Conservation (phyloP, 1,140 invertebrate species). For the Aphelinus certus region DNA sequence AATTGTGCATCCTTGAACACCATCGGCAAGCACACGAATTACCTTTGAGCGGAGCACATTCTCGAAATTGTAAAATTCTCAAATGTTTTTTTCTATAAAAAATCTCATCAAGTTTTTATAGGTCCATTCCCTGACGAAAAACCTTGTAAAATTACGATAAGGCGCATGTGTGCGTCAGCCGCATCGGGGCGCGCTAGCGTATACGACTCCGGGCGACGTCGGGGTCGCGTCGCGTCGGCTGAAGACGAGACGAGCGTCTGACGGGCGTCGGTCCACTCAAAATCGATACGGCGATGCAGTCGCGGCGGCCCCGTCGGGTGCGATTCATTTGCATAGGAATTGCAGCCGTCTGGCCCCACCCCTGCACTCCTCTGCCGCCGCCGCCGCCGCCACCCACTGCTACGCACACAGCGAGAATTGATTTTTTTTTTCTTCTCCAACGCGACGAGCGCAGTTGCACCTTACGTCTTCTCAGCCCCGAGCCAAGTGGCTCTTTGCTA, state of each 20-base stretch:
- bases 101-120: background rate
- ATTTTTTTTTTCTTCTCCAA: slow-evolving; percentile 51
- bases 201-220: slow-evolving; percentile 51
- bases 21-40: slow-evolving; percentile 4
- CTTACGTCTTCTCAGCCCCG: slow-evolving; percentile 19
- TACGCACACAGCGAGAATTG: slow-evolving; percentile 46
- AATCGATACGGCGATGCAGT: slow-evolving; percentile 63
- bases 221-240: slow-evolving; percentile 34
- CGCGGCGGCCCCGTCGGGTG: slow-evolving; percentile 52
- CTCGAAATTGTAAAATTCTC: slow-evolving; percentile 39
- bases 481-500: slow-evolving; percentile 32
- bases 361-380: background rate
- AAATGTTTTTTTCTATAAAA: slow-evolving; percentile 25
- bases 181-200: too few relatives aligned
- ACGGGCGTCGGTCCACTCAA: slow-evolving; percentile 60
- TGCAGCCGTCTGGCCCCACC: slow-evolving; percentile 48
- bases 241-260: slow-evolving; percentile 62
- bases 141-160: background rate
- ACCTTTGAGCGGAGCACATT: slow-evolving; percentile 44
- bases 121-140: slow-evolving; percentile 11
- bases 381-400: slow-evolving; percentile 2
- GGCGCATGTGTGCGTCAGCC: too few relatives aligned
- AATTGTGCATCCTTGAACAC: slow-evolving; percentile 42
- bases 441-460: slow-evolving; percentile 34
- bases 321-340: slow-evolving; percentile 66